phyloP scores from a whole-genome alignment of 2,113 vertebrate species.

The Leptodactylus fuscus region DNA sequence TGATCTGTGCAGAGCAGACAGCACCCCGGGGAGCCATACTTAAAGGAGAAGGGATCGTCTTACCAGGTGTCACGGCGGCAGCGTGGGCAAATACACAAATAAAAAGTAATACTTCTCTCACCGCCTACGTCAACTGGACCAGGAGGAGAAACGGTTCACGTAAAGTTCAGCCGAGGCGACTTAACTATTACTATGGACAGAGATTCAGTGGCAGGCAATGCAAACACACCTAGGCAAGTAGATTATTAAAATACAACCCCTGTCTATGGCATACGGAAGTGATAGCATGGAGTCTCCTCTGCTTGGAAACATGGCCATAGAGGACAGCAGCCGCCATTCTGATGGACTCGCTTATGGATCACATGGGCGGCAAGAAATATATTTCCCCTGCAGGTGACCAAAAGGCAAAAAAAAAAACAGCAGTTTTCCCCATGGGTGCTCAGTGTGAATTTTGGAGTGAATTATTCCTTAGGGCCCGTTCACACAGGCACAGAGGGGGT shows the following conservation, averaged over 20 bases:
- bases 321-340: too few relatives aligned
- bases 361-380: too few relatives aligned
- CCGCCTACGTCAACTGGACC: conserved; percentile 1
- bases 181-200: background rate
- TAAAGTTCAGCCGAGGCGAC: background rate
- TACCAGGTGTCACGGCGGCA: background rate
- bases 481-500: too few relatives aligned
- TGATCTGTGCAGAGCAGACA: background rate
- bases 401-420: too few relatives aligned
- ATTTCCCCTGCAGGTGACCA: too few relatives aligned
- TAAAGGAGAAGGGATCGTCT: background rate
- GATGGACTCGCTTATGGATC: too few relatives aligned
- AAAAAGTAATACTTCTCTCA: conserved; percentile 24
- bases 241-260: background rate
- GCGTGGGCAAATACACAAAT: background rate
- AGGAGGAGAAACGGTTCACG: background rate
- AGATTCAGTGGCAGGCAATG: background rate
- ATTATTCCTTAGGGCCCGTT: too few relatives aligned
- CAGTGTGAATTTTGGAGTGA: too few relatives aligned
- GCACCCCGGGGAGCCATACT: background rate
- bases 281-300: too few relatives aligned
- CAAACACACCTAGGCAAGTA: background rate
- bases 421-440: too few relatives aligned
- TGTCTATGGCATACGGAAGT: too few relatives aligned
- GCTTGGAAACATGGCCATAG: too few relatives aligned